Evolutionary conservation across 2,888 invertebrate species (phyloP).

Genomic region (Empis livida): DNA sequence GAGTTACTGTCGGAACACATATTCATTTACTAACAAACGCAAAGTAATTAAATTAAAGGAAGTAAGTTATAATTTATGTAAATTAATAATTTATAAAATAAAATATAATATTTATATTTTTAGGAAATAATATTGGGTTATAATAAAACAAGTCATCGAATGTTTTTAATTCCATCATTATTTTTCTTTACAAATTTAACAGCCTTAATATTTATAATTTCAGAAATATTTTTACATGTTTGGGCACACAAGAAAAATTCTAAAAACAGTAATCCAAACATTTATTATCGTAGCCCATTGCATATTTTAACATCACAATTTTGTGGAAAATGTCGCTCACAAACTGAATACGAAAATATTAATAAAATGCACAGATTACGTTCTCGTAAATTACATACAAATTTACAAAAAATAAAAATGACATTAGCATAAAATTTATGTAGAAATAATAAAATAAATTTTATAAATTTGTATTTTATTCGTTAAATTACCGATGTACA

Average conservation of each 20-base stretch:
- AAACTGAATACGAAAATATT: constrained; percentile 46
- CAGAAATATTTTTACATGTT: constrained; percentile 52
- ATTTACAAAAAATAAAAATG: constrained; percentile 28
- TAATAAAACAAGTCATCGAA: constrained; percentile 35
- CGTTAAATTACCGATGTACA: constrained; percentile 5
- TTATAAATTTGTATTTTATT: neutral
- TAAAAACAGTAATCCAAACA: constrained; percentile 39
- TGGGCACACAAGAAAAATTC: constrained; percentile 56
- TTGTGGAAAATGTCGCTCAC: constrained; percentile 53
- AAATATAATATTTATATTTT: constrained; percentile 3
- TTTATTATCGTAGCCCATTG: constrained; percentile 57
- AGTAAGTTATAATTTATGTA: no score
- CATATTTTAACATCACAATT: constrained; percentile 54
- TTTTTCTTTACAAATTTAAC: constrained; percentile 44
- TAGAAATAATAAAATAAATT: constrained; percentile 15
- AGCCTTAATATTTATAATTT: constrained; percentile 38
- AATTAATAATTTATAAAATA: neutral
- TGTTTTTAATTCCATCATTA: constrained; percentile 47
- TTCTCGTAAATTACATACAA: constrained; percentile 20
- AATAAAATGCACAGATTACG: constrained; percentile 52
- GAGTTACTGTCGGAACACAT: no score
- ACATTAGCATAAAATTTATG: constrained; percentile 11
- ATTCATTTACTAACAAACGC: no score
- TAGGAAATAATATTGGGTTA: constrained; percentile 33
- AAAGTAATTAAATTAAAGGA: no score